A percentile compares a stretch with the other conserved stretches of the same genome.
Conservation (phyloP, 2,113 vertebrate genomes). For the Ailuropoda melanoleuca region DNA sequence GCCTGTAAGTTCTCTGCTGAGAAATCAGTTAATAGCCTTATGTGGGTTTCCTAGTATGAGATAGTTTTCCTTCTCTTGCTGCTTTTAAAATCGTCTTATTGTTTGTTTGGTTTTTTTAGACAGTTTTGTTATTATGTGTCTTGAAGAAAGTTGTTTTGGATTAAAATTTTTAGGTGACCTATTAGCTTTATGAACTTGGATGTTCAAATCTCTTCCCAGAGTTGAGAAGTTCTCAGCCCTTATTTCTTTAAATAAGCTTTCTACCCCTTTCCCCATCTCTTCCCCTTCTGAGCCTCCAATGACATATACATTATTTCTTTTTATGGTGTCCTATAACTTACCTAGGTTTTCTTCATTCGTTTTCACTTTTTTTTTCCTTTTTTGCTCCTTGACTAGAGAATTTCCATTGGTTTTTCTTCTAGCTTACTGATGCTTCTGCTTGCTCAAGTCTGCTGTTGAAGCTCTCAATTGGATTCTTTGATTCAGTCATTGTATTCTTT, state of each 20-base stretch:
- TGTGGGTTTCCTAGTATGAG: neutral
- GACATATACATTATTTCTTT: neutral
- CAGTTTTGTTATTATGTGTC: neutral
- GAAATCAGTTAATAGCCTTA: neutral
- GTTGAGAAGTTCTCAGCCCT: neutral
- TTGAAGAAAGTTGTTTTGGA: neutral
- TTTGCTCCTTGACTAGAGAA: neutral
- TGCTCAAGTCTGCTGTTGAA: neutral
- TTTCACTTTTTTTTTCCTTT: neutral
- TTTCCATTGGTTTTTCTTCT: neutral
- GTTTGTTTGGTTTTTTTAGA: neutral
- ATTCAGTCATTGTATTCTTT: neutral
- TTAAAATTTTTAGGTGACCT: neutral
- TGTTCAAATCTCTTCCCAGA: neutral
- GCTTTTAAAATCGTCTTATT: neutral
- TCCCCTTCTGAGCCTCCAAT: neutral
- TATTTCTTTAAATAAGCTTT: neutral
- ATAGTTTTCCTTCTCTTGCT: neutral
- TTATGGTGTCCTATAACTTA: neutral
- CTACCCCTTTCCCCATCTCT: neutral
- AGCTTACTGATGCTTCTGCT: neutral
- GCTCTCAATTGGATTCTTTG: neutral
- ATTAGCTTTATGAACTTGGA: neutral
- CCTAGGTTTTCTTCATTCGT: neutral
- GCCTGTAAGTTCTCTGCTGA: neutral